phyloP scores from a whole-genome alignment of 2,113 vertebrate species.

The Tringa solitaria region DNA sequence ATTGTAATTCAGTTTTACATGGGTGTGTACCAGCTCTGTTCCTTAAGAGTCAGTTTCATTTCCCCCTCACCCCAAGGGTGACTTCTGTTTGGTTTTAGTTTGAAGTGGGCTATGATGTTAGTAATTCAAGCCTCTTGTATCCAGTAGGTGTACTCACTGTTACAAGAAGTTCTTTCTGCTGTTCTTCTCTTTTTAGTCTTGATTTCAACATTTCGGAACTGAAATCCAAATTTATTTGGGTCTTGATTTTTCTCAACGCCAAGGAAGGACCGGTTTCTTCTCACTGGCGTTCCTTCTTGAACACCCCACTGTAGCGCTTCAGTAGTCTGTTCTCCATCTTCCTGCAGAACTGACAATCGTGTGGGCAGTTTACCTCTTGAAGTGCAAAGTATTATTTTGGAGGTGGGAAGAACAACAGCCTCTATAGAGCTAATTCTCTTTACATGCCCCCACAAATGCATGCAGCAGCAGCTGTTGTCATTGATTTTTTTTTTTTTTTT shows the following conservation, averaged over 20 bases:
- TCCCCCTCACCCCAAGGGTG: not conserved
- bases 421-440: constrained; percentile 28
- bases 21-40: not conserved
- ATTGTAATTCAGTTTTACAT: not conserved
- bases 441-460: constrained; percentile 11
- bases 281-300: not conserved
- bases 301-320: not conserved
- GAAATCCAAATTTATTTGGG: not conserved
- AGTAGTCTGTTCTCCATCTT: not conserved
- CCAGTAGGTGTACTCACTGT: not conserved
- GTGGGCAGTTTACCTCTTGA: constrained; percentile 49
- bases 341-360: constrained; percentile 9
- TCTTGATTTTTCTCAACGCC: not conserved
- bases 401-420: constrained; percentile 41
- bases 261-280: not conserved
- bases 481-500: not conserved
- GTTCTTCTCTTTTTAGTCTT: not conserved
- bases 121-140: not conserved
- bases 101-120: not conserved
- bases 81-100: not conserved
- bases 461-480: constrained; percentile 12
- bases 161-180: not conserved
- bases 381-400: constrained; percentile 53
- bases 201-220: not conserved
- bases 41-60: not conserved